These are phyloP conservation scores for Caenorhabditis sulstoni DNA, from an alignment of 2,888 invertebrate genomes.

Conservation along the genomic window DNA sequence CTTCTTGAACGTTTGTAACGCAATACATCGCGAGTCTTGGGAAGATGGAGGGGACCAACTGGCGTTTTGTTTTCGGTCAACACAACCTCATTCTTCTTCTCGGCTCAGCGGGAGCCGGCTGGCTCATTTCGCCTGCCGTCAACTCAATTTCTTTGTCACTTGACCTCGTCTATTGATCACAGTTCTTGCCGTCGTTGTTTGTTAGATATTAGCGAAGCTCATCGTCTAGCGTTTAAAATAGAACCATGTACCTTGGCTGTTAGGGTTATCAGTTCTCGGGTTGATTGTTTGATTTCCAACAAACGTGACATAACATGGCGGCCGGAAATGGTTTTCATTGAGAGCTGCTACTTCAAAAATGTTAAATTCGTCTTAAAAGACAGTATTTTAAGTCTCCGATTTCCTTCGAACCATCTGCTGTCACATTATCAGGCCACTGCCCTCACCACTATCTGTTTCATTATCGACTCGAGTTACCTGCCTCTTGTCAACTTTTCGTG, in stretches of 20 bases:
- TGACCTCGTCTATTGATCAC: conserved; percentile 47
- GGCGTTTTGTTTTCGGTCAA: conserved; percentile 60
- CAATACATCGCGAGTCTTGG: conserved; percentile 47
- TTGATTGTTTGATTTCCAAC: conserved; percentile 10
- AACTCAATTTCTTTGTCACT: conserved; percentile 28
- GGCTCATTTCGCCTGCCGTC: conserved; percentile 15
- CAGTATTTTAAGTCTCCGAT: conserved; percentile 8
- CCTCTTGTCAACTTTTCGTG: background rate
- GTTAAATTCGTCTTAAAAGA: too few relatives aligned
- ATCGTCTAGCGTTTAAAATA: conserved; percentile 12
- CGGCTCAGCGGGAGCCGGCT: conserved; percentile 2
- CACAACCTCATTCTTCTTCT: conserved; percentile 7
- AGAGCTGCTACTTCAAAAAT: too few relatives aligned
- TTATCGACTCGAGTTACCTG: conserved; percentile 1
- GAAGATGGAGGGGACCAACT: conserved; percentile 37
- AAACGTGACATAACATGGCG: too few relatives aligned
- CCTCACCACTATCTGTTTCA: conserved; percentile 3
- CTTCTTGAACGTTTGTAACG: conserved; percentile 54
- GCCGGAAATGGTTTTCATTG: too few relatives aligned
- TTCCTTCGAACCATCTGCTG: conserved; percentile 29
- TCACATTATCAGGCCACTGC: conserved; percentile 24
- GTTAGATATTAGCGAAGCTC: too few relatives aligned
- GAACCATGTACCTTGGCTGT: conserved; percentile 25
- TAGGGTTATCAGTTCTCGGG: conserved; percentile 2
- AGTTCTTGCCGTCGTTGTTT: conserved; percentile 6